Percentiles rank a stretch among this genome's conserved stretches.
Conservation (phyloP, 23 tunicate genomes). For the Trididemnum miniatum region DNA sequence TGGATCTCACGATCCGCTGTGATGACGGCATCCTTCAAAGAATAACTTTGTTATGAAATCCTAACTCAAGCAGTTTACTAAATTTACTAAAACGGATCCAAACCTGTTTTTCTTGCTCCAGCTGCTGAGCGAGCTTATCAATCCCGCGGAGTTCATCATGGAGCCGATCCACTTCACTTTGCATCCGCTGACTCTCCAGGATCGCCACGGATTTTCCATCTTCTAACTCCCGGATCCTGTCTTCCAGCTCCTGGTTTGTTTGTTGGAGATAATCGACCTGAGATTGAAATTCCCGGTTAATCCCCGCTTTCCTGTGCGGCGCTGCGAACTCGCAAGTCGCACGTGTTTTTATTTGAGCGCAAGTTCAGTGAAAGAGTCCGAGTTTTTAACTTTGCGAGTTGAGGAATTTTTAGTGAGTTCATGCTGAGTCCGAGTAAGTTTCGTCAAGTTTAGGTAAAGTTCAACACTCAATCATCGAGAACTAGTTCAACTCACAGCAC, state of each 20-base stretch:
- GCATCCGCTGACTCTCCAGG: conserved; percentile 39
- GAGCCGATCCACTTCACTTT: conserved; percentile 67
- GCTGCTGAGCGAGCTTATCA: conserved; percentile 79
- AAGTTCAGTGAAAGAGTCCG: too few species aligned
- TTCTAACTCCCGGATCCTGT: conserved; percentile 66
- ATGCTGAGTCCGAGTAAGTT: too few species aligned
- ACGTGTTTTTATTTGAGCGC: too few species aligned
- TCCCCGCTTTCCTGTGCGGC: too few species aligned
- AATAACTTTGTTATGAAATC: neutral
- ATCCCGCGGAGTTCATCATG: conserved; percentile 76
- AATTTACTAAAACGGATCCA: too few species aligned
- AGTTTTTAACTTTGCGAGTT: too few species aligned
- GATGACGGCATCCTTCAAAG: conserved; percentile 54
- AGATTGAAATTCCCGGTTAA: neutral
- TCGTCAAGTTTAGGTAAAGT: too few species aligned
- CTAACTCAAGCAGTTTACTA: too few species aligned
- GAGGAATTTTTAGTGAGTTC: too few species aligned
- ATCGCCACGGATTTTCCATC: conserved; percentile 48
- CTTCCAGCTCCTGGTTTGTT: conserved; percentile 84
- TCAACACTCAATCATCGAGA: too few species aligned
- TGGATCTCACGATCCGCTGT: conserved; percentile 87
- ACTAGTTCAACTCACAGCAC: too few species aligned
- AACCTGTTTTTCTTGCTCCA: conserved; percentile 84
- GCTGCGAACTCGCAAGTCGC: too few species aligned
- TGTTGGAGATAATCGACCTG: conserved; percentile 95